These are phyloP conservation scores for Marmota flaviventris DNA, from an alignment of 2,113 vertebrate genomes.

Conservation along the genomic window DNA sequence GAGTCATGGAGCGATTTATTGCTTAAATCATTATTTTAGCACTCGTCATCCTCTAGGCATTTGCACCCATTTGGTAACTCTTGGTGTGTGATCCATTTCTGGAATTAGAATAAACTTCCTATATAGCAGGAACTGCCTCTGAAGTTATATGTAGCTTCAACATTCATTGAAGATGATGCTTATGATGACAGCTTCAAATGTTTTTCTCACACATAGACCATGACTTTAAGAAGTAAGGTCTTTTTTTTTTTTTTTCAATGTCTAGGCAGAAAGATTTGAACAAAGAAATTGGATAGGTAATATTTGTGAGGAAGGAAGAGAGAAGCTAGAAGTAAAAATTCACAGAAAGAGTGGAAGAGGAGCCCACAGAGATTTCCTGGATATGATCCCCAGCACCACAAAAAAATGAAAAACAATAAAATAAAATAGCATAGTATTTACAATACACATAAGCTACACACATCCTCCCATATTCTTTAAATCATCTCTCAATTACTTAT, in stretches of 20 bases:
- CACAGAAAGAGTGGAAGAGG: no score
- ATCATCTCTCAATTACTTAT: no score
- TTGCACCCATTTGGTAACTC: constrained; percentile 12
- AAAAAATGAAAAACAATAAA: no score
- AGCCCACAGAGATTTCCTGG: no score
- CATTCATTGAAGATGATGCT: constrained; percentile 18
- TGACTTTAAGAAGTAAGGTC: neutral
- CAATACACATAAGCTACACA: no score
- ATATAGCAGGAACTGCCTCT: neutral
- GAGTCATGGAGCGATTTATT: neutral
- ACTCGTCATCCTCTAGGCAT: neutral
- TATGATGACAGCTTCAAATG: constrained; percentile 24
- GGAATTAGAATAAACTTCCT: constrained; percentile 11
- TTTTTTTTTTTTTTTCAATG: neutral
- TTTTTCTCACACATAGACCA: constrained; percentile 44
- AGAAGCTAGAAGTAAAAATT: neutral
- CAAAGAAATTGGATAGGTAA: neutral
- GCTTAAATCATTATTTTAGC: neutral
- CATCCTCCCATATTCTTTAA: no score
- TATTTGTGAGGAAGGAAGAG: no score
- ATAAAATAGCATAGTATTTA: no score
- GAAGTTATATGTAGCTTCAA: neutral
- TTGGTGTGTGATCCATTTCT: constrained; percentile 28
- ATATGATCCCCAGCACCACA: no score
- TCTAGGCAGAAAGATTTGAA: constrained; percentile 11